Percentiles rank a stretch among this genome's conserved stretches.
Conservation (phyloP, 2,113 vertebrate species). For the Psophia crepitans region DNA sequence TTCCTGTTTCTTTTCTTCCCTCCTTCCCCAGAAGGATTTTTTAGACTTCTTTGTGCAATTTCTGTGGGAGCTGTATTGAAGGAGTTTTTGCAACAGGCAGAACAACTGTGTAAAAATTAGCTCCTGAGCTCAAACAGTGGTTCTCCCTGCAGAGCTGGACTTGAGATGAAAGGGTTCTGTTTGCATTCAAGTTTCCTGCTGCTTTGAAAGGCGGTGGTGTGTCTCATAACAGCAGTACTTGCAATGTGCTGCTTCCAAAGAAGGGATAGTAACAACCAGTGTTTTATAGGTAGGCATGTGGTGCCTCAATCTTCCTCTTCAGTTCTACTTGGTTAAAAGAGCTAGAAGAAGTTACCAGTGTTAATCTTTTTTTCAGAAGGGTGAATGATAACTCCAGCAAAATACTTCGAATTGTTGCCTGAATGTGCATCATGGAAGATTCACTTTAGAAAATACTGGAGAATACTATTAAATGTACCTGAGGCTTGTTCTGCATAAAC, state of each 20-base stretch:
- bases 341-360: not conserved
- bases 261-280: not conserved
- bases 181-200: not conserved
- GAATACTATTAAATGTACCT: not conserved
- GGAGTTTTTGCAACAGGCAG: not conserved
- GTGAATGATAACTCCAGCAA: not conserved
- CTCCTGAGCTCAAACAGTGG: not conserved
- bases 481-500: not conserved
- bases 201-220: not conserved
- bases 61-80: not conserved
- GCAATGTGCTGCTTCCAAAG: not conserved
- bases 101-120: not conserved
- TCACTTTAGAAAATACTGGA: not conserved
- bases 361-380: not conserved
- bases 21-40: not conserved
- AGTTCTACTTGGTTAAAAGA: not conserved
- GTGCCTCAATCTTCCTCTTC: not conserved
- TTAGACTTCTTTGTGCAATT: not conserved
- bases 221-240: not conserved
- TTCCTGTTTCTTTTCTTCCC: not conserved
- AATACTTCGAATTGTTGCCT: not conserved
- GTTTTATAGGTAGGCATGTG: not conserved
- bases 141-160: not conserved
- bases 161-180: not conserved
- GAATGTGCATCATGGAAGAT: fast-evolving